Base-by-base conservation (phyloP, 2,113 vertebrate species). In the Bungarus multicinctus region DNA sequence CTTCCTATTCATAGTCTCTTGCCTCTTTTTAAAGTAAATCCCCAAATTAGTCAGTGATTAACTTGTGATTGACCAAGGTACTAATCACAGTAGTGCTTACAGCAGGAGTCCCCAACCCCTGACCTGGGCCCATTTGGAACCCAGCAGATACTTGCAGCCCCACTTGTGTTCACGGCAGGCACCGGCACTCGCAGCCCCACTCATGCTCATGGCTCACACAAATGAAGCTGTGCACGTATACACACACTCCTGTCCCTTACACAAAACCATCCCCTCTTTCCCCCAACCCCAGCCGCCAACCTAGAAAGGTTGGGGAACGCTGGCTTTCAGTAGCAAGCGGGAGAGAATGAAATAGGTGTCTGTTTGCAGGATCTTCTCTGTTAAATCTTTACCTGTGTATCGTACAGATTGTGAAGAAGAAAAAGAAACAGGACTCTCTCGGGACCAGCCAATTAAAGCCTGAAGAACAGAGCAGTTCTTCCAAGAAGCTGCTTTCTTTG, bases 401-500 rank as follows among this genome's bases (percentile, higher is more conserved):
- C 81, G 43, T 0, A 0, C 30, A 98, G 98, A 95, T 94, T 92
- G 95, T 92, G 58, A 98, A 98, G 95, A 94, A 98, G 95, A 94
- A 93, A 95, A 94, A 93, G 93, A 97, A 96, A 92, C 92, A 95
- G 12, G 57, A 60, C 39, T 11, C 25, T 16, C n/a, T 25, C 12
- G 12, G 9, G 3, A n/a, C 87, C 34, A 45, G 95, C 9, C 96
- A 96, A 23, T 16, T 94, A 4, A 30, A 92, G 11, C 89, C 27
- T 7, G 3, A 81, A 47, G 39, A 58, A 5, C 89, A 95, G 54
- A 93, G 52, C 45, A 7, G 47, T 54, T 3, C 60, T 1, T 86
- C 92, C 11, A 89, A 95, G 81, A 97, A 88, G 0, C 98, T 98
- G 94, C 98, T 97, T 52, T 97, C 97, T 8, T 97, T 99, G 91